Base-by-base conservation (phyloP, 2,797 vertebrate genomes). In the Micropoecilia bifurca region DNA sequence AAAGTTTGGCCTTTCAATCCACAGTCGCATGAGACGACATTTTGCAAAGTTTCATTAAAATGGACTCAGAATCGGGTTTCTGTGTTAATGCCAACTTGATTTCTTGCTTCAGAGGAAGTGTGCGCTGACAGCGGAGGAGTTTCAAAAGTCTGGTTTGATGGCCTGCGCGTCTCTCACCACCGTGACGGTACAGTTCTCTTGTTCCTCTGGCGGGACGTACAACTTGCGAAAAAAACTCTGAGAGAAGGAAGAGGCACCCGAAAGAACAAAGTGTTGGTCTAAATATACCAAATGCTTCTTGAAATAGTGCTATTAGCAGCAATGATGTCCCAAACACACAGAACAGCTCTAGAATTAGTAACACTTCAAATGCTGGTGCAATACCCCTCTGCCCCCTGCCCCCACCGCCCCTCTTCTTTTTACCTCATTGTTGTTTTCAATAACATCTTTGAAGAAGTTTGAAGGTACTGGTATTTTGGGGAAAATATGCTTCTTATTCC, bases 391-490 rank as follows among this genome's bases (percentile, higher is more conserved):
- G 2, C 8, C 33, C n/a, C n/a, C n/a, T n/a, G n/a, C n/a, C n/a
- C n/a, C 33, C 33, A 33, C 33, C 33, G 1, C 20, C 9, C 33
- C 14, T 14, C 2, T 33, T 61, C 30, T 43, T 43, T 13, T 84
- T 68, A 93, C 92, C 86, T 89, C 87, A 0, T 86, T 91, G 16
- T 90, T 90, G 83, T 83, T 90, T 63, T 92, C 43, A 6, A 66
- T 72, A 82, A 93, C 80, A 6, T 88, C 89, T 2, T 63, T 90
- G 71, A 95, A n/a, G 28, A 91, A 22, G 74, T 94, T 46, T 6
- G 72, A 53, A 57, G 94, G 94, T 55, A 76, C 0, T 45, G 93
- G 93, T 4, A 95, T 28, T 80, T 81, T 83, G 13, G 91, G 91
- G 41, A 93, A 83, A 46, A 95, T 22, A 0, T 0, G 3, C 1